Evolutionary conservation across 2,113 vertebrate species (phyloP).

Genomic region (Micromys minutus): DNA sequence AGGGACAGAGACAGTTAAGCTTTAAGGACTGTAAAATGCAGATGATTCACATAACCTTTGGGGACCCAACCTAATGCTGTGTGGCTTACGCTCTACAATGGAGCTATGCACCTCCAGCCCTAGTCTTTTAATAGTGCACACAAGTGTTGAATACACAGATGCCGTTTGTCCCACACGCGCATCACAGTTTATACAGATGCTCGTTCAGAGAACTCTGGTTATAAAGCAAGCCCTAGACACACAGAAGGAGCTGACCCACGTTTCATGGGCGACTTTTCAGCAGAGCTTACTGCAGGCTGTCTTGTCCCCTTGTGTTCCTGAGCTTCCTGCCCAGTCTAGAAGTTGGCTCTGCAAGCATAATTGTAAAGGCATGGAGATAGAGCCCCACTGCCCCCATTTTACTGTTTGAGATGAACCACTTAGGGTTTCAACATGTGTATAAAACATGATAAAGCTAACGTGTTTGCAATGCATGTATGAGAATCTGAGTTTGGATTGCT

Average conservation of each 20-base stretch:
- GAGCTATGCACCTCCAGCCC: too few relatives aligned
- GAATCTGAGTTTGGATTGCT: background rate
- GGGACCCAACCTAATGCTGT: background rate
- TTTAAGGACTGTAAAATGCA: background rate
- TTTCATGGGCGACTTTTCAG: background rate
- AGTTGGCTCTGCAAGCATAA: background rate
- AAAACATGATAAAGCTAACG: background rate
- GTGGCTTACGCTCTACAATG: background rate
- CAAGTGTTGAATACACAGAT: background rate
- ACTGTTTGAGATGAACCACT: background rate
- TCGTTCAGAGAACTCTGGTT: background rate
- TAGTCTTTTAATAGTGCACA: background rate
- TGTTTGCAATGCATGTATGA: background rate
- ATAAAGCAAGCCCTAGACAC: background rate
- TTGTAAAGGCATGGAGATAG: background rate
- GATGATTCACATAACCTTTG: background rate
- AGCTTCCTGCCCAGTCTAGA: background rate
- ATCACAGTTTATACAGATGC: background rate
- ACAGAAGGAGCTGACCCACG: rapidly evolving
- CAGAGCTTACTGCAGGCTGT: background rate
- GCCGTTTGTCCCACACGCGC: too few relatives aligned
- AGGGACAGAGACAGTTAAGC: background rate
- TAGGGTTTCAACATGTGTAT: background rate
- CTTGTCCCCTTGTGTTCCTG: background rate
- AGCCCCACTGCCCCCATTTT: background rate